These are phyloP conservation scores for Drosophila anomalata DNA, from an alignment of 2,888 invertebrate species.

Conservation along the genomic window DNA sequence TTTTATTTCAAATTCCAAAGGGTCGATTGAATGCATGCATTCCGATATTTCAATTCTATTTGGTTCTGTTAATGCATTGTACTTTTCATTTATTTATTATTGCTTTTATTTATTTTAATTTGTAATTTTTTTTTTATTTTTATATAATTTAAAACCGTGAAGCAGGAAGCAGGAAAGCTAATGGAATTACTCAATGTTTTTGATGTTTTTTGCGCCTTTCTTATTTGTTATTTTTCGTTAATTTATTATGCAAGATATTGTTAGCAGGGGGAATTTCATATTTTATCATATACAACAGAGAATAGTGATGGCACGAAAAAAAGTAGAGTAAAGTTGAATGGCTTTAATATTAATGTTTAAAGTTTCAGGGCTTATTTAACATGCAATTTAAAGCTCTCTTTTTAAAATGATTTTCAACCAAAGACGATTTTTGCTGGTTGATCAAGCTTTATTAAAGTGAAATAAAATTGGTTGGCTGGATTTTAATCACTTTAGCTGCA, in stretches of 20 bases:
- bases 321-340: constrained; percentile 8
- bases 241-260: constrained; percentile 33
- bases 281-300: constrained; percentile 25
- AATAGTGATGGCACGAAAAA: neutral
- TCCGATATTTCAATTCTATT: constrained; percentile 7
- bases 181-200: constrained; percentile 39
- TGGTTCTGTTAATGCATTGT: neutral
- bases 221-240: constrained; percentile 23
- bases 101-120: constrained; percentile 7
- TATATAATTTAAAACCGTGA: constrained; percentile 19
- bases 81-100: constrained; percentile 3
- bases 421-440: neutral
- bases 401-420: neutral
- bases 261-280: constrained; percentile 17
- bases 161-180: constrained; percentile 30
- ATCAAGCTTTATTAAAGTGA: neutral
- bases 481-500: constrained; percentile 6
- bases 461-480: constrained; percentile 18
- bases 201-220: constrained; percentile 11
- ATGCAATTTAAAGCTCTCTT: neutral
- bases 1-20: constrained; percentile 7
- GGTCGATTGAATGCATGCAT: neutral
- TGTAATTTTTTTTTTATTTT: constrained; percentile 6
- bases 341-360: neutral
- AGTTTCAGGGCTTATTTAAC: neutral